Evolutionary conservation across 2,888 invertebrate species (phyloP).

Genomic region (Trachelus stipa): DNA sequence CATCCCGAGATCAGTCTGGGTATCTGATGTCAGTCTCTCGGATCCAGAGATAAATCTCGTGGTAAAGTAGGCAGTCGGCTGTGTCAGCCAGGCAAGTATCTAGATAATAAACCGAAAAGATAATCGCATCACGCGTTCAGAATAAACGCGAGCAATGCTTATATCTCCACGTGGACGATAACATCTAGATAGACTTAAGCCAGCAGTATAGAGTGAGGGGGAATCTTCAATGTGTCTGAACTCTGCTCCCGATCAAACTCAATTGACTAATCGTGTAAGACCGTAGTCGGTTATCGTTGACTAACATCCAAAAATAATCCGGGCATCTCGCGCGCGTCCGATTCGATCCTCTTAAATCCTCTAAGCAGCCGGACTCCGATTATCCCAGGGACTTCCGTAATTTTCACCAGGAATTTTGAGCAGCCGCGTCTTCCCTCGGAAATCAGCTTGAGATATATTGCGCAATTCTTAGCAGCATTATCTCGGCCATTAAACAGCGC

Average conservation of each 20-base stretch:
- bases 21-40: neutral
- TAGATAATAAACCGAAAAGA: neutral
- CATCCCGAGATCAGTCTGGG: neutral
- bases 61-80: neutral
- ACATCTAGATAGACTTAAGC: conserved; percentile 1
- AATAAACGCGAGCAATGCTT: conserved; percentile 4
- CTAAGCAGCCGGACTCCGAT: neutral
- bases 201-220: neutral
- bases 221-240: neutral
- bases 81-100: neutral
- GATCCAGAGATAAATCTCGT: neutral
- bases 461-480: neutral
- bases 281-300: neutral
- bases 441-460: neutral
- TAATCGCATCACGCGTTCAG: conserved; percentile 7
- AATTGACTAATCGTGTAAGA: conserved; percentile 5
- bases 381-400: neutral
- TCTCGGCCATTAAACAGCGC: conserved; percentile 3
- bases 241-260: neutral
- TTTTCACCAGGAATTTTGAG: neutral
- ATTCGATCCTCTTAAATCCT: neutral
- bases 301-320: neutral
- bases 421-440: neutral
- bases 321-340: neutral
- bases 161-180: neutral